These are phyloP conservation scores for Drosophila insularis DNA, from an alignment of 1,140 invertebrate species.

Conservation along the genomic window DNA sequence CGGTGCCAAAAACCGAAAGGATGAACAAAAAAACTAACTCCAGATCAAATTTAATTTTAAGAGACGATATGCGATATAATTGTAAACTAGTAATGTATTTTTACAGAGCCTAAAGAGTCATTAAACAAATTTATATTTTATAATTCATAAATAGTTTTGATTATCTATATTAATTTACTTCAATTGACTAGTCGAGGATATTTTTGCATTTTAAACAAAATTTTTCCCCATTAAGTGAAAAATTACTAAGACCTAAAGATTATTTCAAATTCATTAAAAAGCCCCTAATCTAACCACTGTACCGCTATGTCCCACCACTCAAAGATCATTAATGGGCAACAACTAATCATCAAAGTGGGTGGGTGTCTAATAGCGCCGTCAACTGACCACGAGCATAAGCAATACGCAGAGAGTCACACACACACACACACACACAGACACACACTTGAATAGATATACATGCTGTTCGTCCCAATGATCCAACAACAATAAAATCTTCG, in stretches of 20 bases:
- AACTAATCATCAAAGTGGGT: conserved; percentile 61
- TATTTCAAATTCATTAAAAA: background rate
- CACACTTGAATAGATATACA: background rate
- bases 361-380: conserved; percentile 54
- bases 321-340: conserved; percentile 35
- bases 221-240: too few species aligned
- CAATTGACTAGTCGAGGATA: too few species aligned
- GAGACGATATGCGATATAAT: too few species aligned
- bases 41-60: too few species aligned
- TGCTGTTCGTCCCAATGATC: conserved; percentile 28
- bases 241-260: background rate
- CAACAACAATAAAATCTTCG: conserved; percentile 65
- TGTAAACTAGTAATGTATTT: too few species aligned
- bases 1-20: too few species aligned
- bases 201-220: too few species aligned
- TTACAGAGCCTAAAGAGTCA: too few species aligned
- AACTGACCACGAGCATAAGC: conserved; percentile 50
- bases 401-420: background rate
- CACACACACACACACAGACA: background rate
- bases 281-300: conserved; percentile 26
- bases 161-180: too few species aligned
- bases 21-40: too few species aligned
- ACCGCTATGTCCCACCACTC: background rate
- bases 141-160: too few species aligned
- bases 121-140: too few species aligned